These are phyloP conservation scores for Lasioglossum leucozonium DNA, from an alignment of 2,888 invertebrate genomes.

Conservation along the genomic window DNA sequence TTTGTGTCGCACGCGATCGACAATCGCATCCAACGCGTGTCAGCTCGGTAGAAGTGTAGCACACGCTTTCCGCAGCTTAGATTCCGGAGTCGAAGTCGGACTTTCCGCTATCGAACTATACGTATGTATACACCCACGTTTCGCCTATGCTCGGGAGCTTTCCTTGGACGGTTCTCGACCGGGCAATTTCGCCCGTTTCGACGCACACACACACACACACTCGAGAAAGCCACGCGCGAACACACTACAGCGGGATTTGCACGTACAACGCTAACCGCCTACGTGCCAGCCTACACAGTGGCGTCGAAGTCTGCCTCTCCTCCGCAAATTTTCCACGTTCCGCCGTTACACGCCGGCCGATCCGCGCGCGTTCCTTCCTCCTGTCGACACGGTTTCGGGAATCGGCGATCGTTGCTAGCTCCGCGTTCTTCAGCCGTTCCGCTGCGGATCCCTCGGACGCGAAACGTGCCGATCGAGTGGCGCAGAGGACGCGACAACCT, in stretches of 20 bases:
- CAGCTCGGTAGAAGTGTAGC: not conserved
- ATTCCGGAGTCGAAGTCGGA: not conserved
- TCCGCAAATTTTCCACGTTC: conserved; percentile 8
- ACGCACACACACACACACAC: conserved; percentile 36
- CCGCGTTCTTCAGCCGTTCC: not conserved
- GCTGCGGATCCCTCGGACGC: not conserved
- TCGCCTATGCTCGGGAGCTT: not conserved
- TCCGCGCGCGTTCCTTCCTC: conserved; percentile 1
- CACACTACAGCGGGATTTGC: conserved; percentile 51
- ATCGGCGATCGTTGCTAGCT: not conserved
- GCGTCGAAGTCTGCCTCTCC: conserved; percentile 39
- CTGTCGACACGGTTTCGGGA: conserved; percentile 4
- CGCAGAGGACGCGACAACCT: not conserved
- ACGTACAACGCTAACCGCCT: conserved; percentile 62
- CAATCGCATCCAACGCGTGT: not conserved
- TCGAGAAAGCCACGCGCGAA: conserved; percentile 19
- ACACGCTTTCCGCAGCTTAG: not conserved
- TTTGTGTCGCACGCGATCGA: not conserved
- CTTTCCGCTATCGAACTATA: conserved; percentile 20
- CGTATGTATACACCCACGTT: conserved; percentile 9
- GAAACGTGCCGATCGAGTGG: not conserved
- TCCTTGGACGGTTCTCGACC: conserved; percentile 26
- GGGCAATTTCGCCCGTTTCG: conserved; percentile 7
- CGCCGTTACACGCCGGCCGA: not conserved
- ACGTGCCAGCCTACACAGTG: conserved; percentile 63